Conservation (phyloP, 1,140 invertebrate genomes). For the Zophobas atratus region DNA sequence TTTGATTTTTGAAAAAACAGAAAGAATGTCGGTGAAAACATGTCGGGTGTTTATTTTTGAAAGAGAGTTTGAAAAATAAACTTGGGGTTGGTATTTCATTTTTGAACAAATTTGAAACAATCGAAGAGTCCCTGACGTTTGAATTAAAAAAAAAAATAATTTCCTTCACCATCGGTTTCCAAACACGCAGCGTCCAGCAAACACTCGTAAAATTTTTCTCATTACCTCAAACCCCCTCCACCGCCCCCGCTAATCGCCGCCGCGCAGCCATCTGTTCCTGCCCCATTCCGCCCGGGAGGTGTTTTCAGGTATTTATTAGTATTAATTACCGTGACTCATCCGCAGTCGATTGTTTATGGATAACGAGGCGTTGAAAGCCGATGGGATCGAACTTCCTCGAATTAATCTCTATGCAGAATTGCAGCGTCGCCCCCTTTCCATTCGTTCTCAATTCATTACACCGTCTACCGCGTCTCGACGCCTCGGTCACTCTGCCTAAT, state of each 20-base stretch:
- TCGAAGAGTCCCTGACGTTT: too few relatives aligned
- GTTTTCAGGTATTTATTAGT: slow-evolving; percentile 39
- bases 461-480: background rate
- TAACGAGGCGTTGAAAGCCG: slow-evolving; percentile 34
- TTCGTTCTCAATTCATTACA: slow-evolving; percentile 13
- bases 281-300: slow-evolving; percentile 11
- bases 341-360: slow-evolving; percentile 34
- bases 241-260: slow-evolving; percentile 1
- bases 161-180: too few relatives aligned
- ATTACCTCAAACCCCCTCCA: background rate
- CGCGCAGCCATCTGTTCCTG: slow-evolving; percentile 4
- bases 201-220: too few relatives aligned
- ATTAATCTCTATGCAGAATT: slow-evolving; percentile 28
- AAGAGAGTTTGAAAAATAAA: too few relatives aligned
- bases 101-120: too few relatives aligned
- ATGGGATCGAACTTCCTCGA: slow-evolving; percentile 41
- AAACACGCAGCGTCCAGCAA: too few relatives aligned
- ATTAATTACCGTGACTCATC: slow-evolving; percentile 39
- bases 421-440: background rate
- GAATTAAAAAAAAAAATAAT: too few relatives aligned
- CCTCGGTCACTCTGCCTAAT: slow-evolving; percentile 6
- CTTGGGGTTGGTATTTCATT: too few relatives aligned
- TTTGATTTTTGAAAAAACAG: too few relatives aligned
- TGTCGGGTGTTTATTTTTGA: too few relatives aligned
- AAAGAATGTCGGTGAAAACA: too few relatives aligned